Evolutionary conservation across 2,888 invertebrate genomes (phyloP).

Genomic region (Vannuccia rotundouncinata): DNA sequence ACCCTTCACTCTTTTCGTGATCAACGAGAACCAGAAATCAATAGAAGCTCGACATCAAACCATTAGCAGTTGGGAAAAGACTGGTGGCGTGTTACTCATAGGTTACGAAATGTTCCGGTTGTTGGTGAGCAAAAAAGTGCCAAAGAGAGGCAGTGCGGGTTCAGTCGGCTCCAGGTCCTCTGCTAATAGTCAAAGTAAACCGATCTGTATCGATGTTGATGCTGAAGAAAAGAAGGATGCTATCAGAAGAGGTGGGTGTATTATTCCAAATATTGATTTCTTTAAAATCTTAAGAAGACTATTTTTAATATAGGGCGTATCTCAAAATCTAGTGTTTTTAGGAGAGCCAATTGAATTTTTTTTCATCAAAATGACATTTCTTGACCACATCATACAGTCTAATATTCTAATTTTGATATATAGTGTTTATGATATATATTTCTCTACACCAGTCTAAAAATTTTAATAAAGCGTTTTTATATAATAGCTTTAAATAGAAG

Average conservation of each 20-base stretch:
- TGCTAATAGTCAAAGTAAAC: slow-evolving; percentile 40
- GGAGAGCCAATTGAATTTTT: too few species aligned
- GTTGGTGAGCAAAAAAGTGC: slow-evolving; percentile 61
- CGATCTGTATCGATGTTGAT: slow-evolving; percentile 56
- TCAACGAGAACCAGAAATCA: slow-evolving; percentile 89
- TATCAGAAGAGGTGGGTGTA: slow-evolving; percentile 61
- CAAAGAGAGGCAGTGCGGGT: slow-evolving; percentile 1
- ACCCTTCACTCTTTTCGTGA: slow-evolving; percentile 72
- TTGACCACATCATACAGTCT: too few species aligned
- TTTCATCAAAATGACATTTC: too few species aligned
- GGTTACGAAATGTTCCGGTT: slow-evolving; percentile 93
- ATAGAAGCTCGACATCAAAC: slow-evolving; percentile 53
- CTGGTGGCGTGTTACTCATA: slow-evolving; percentile 86
- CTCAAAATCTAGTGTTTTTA: too few species aligned
- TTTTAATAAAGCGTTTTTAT: too few species aligned
- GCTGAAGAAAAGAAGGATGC: slow-evolving; percentile 54
- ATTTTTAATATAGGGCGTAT: too few species aligned
- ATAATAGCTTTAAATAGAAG: too few species aligned
- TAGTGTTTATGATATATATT: too few species aligned
- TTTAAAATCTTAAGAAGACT: too few species aligned
- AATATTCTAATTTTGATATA: too few species aligned
- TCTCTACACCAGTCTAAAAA: too few species aligned
- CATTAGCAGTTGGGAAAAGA: slow-evolving; percentile 68
- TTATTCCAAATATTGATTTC: too few species aligned
- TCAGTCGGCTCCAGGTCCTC: not conserved